A percentile compares a stretch with the other conserved stretches of the same genome.
Evolutionary conservation across 1,140 invertebrate genomes (phyloP).

Genomic region (Tribolium castaneum): DNA sequence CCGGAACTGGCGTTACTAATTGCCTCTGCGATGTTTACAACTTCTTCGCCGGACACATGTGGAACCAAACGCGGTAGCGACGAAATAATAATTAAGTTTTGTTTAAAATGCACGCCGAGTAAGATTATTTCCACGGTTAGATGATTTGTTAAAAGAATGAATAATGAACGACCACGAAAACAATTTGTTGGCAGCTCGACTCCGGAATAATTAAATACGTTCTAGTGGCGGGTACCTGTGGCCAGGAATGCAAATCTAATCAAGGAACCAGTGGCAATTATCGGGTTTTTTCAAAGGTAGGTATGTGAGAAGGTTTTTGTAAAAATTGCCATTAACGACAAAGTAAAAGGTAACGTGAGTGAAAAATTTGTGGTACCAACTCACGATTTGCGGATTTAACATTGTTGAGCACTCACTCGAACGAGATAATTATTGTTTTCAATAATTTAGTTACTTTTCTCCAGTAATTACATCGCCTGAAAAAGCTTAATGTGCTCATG

Average conservation of each 20-base stretch:
- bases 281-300: background rate
- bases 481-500: background rate
- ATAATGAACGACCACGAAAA: slow-evolving; percentile 53
- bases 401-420: background rate
- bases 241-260: slow-evolving; percentile 32
- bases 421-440: background rate
- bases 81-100: slow-evolving; percentile 49
- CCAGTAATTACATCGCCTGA: background rate
- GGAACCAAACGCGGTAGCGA: slow-evolving; percentile 35
- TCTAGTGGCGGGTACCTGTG: slow-evolving; percentile 16
- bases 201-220: slow-evolving; percentile 50
- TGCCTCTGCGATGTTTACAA: background rate
- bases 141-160: slow-evolving; percentile 56
- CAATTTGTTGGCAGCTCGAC: slow-evolving; percentile 48
- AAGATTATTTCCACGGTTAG: slow-evolving; percentile 54
- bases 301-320: background rate
- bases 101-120: slow-evolving; percentile 51
- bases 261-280: slow-evolving; percentile 25
- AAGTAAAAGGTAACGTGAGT: too few relatives aligned
- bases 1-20: slow-evolving; percentile 23
- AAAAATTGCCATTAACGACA: background rate
- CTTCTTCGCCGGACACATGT: slow-evolving; percentile 20
- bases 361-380: background rate
- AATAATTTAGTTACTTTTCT: background rate
- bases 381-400: too few relatives aligned